Evolutionary conservation across 2,797 vertebrate genomes (phyloP).

Genomic region (Pagetopsis macropterus): DNA sequence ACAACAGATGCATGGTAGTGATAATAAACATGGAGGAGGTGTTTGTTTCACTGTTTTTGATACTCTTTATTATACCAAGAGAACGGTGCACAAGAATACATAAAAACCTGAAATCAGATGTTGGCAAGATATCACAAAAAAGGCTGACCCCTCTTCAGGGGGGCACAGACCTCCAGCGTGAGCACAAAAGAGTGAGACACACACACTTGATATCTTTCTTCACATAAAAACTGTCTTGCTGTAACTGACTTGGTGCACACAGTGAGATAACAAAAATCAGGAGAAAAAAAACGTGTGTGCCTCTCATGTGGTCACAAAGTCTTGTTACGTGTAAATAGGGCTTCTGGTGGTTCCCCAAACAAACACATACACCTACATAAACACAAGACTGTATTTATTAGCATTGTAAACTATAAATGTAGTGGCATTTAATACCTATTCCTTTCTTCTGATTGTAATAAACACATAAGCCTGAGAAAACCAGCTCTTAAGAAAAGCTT

Average conservation of each 20-base stretch:
- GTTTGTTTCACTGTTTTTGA: background rate
- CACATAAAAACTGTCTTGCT: constrained; percentile 10
- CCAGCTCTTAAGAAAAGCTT: constrained; percentile 41
- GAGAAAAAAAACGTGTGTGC: background rate
- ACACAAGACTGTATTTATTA: background rate
- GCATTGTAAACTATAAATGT: background rate
- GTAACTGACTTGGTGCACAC: background rate
- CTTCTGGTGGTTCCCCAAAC: constrained; percentile 8
- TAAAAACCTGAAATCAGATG: constrained; percentile 1
- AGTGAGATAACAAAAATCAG: background rate
- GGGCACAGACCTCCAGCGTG: background rate
- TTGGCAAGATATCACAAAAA: constrained; percentile 15
- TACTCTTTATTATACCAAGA: background rate
- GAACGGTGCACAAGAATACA: background rate
- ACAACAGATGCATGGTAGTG: background rate
- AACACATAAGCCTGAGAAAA: constrained; percentile 29
- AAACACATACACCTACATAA: background rate
- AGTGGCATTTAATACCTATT: constrained; percentile 5
- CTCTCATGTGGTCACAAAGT: background rate
- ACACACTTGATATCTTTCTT: background rate
- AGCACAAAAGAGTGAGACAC: constrained; percentile 6
- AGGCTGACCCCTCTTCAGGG: background rate
- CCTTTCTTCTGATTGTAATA: constrained; percentile 17
- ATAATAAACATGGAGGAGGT: constrained; percentile 12
- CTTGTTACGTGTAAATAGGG: constrained; percentile 7